Percentiles rank a stretch among this genome's conserved stretches.
Conservation (phyloP, 2,113 vertebrate species). For the Cyprinodon variegatus region DNA sequence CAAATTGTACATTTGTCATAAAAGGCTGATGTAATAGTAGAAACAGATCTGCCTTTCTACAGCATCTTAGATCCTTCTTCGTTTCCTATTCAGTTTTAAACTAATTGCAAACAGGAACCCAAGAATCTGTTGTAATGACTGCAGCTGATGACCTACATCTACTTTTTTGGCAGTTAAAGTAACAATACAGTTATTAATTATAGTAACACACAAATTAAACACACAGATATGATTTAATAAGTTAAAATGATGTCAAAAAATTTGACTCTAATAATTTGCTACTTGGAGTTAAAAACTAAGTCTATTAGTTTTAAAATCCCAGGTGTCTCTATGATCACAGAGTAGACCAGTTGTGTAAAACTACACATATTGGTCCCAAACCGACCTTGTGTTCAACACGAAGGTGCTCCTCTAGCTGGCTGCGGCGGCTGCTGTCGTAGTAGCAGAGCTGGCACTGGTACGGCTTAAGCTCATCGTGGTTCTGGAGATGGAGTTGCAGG, state of each 20-base stretch:
- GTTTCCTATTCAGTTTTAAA: neutral
- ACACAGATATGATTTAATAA: no score
- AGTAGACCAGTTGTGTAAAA: neutral
- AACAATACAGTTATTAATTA: no score
- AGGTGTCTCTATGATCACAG: no score
- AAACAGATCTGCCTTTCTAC: neutral
- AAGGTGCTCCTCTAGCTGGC: slow-evolving; percentile 92
- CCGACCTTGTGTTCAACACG: slow-evolving; percentile 96
- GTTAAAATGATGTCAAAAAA: no score
- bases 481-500: slow-evolving; percentile 94
- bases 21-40: neutral
- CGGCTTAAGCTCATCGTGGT: slow-evolving; percentile 94
- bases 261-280: no score
- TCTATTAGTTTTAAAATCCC: no score
- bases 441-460: slow-evolving; percentile 99
- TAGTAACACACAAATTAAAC: no score
- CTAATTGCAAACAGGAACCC: neutral
- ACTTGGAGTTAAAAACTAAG: no score
- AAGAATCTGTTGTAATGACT: no score
- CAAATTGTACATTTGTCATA: neutral
- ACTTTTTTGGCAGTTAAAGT: no score
- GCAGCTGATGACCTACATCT: no score
- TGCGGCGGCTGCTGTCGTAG: slow-evolving; percentile 91
- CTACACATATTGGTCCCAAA: neutral
- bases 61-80: neutral